These are phyloP conservation scores for Zaprionus lineosus DNA, from an alignment of 2,888 invertebrate genomes.

Conservation along the genomic window DNA sequence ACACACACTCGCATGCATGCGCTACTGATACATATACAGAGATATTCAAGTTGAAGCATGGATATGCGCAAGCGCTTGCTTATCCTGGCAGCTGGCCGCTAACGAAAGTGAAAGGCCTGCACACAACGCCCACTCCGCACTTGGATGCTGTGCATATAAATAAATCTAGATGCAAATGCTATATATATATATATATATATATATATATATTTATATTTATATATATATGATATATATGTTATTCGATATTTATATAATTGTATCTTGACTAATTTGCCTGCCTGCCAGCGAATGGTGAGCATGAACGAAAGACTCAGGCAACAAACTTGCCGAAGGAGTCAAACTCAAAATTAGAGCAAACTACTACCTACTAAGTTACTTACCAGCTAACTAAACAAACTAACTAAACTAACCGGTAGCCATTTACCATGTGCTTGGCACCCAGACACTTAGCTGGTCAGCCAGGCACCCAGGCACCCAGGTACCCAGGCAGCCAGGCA, in stretches of 20 bases:
- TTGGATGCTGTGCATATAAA: not conserved
- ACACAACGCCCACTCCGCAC: conserved; percentile 71
- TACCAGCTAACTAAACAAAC: conserved; percentile 7
- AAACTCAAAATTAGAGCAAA: conserved; percentile 33
- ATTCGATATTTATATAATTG: conserved; percentile 65
- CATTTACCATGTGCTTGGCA: conserved; percentile 15
- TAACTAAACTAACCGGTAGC: conserved; percentile 47
- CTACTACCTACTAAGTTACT: conserved; percentile 10
- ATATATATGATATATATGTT: too few species aligned
- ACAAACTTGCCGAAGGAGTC: conserved; percentile 25
- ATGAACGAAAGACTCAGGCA: conserved; percentile 39
- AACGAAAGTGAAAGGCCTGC: conserved; percentile 67
- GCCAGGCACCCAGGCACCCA: conserved; percentile 44
- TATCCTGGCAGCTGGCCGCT: conserved; percentile 51
- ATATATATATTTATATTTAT: conserved; percentile 49
- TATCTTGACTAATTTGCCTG: conserved; percentile 63
- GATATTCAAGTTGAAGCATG: too few species aligned
- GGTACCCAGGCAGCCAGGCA: not conserved
- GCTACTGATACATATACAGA: too few species aligned
- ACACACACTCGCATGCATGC: not conserved
- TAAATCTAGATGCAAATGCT: not conserved
- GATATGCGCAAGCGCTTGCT: not conserved
- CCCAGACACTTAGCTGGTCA: not conserved
- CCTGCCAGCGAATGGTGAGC: conserved; percentile 1
- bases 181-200: conserved; percentile 9